Evolutionary conservation across 2,888 invertebrate species (phyloP).

Genomic region (Clepsis dumicolana): DNA sequence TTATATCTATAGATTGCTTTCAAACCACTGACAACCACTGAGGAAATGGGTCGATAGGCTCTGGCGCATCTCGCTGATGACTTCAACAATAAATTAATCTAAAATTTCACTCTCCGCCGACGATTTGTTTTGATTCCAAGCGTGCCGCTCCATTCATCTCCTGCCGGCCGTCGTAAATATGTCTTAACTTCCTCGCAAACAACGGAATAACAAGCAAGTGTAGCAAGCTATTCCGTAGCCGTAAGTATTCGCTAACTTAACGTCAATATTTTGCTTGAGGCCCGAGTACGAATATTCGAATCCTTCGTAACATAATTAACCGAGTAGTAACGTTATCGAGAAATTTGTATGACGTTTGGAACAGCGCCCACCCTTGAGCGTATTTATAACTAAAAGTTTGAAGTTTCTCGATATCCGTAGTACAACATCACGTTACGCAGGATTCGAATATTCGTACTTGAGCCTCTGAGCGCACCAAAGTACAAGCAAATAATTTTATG

Average conservation of each 20-base stretch:
- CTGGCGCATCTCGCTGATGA: background rate
- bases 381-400: too few species aligned
- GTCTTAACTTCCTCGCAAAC: slow-evolving; percentile 21
- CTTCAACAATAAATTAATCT: slow-evolving; percentile 21
- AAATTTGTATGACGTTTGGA: too few species aligned
- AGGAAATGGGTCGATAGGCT: background rate
- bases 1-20: too few species aligned
- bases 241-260: background rate
- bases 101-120: slow-evolving; percentile 10
- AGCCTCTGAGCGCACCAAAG: too few species aligned
- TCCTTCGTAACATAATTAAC: too few species aligned
- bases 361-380: too few species aligned
- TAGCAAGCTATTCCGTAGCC: background rate
- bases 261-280: background rate
- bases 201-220: slow-evolving; percentile 1
- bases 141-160: slow-evolving; percentile 23
- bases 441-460: too few species aligned
- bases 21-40: background rate
- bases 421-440: too few species aligned
- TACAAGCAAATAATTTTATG: background rate
- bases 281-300: too few species aligned
- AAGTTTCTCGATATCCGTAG: too few species aligned
- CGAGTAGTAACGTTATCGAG: too few species aligned
- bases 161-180: slow-evolving; percentile 7
- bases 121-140: slow-evolving; percentile 25